phyloP scores from a whole-genome alignment of 2,113 vertebrate genomes.

The Platanista minor region DNA sequence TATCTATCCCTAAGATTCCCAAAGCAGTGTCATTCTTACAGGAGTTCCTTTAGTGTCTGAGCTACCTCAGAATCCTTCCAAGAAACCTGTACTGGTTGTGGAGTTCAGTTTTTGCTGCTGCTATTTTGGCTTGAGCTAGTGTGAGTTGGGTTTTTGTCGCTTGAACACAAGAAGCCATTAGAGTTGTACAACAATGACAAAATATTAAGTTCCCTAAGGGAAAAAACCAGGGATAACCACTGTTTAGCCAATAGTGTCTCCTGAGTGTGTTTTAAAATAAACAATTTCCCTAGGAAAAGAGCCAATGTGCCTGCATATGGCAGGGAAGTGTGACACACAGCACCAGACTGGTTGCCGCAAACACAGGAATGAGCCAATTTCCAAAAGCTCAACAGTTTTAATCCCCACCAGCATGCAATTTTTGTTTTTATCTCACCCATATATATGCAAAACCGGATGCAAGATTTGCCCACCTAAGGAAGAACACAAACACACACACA shows the following conservation, averaged over 20 bases:
- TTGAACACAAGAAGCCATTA: slow-evolving; percentile 18
- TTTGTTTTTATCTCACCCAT: slow-evolving; percentile 62
- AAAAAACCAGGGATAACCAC: slow-evolving; percentile 30
- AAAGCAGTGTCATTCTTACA: neutral
- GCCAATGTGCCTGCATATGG: slow-evolving; percentile 68
- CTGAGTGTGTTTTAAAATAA: slow-evolving; percentile 47
- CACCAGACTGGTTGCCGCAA: slow-evolving; percentile 69
- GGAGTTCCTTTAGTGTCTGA: neutral
- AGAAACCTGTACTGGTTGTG: neutral
- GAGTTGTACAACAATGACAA: neutral
- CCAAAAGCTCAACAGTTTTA: slow-evolving; percentile 54
- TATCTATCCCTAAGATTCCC: too few species aligned
- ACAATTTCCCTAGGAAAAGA: slow-evolving; percentile 69
- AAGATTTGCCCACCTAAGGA: slow-evolving; percentile 28
- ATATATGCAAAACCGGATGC: slow-evolving; percentile 50
- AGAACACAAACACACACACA: neutral
- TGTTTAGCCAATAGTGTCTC: slow-evolving; percentile 60
- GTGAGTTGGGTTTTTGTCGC: slow-evolving; percentile 30
- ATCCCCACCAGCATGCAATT: slow-evolving; percentile 29
- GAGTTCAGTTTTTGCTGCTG: neutral
- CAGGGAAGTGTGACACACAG: slow-evolving; percentile 70
- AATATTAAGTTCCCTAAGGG: slow-evolving; percentile 2
- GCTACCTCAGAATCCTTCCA: neutral
- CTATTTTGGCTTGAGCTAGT: slow-evolving; percentile 23
- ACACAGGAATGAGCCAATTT: slow-evolving; percentile 56